Percentiles rank a stretch among this genome's conserved stretches.
These are phyloP conservation scores for Daphoenositta chrysoptera DNA, from an alignment of 2,113 vertebrate genomes.

Conservation along the genomic window DNA sequence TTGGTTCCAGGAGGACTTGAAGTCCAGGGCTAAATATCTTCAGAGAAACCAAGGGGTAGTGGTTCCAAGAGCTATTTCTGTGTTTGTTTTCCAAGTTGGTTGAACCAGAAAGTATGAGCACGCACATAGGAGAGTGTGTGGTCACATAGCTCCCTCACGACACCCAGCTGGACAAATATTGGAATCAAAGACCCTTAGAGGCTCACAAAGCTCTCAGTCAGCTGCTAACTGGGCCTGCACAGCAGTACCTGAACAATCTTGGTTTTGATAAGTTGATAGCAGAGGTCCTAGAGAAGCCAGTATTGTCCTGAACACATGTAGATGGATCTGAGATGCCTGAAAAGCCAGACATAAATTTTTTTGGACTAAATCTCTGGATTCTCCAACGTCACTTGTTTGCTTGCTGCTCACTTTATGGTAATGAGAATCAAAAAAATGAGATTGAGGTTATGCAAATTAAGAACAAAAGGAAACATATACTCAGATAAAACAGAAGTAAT, in stretches of 20 bases:
- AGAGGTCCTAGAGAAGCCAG: neutral
- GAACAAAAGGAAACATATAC: neutral
- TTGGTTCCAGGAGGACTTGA: neutral
- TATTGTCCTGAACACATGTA: neutral
- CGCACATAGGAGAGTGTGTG: neutral
- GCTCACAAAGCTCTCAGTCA: neutral
- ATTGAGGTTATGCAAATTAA: neutral
- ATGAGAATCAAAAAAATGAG: neutral
- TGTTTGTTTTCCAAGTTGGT: neutral
- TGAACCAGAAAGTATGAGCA: neutral
- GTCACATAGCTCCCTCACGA: neutral
- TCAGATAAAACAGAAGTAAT: neutral
- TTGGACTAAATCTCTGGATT: neutral
- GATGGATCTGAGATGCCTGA: neutral
- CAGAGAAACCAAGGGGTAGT: neutral
- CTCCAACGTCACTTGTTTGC: rapidly evolving
- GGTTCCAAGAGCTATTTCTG: neutral
- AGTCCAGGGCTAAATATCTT: neutral
- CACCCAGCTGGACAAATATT: slow-evolving; percentile 16
- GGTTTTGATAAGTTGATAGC: neutral
- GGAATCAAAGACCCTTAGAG: neutral
- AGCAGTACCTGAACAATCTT: neutral
- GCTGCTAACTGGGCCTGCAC: neutral
- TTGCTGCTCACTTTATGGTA: neutral
- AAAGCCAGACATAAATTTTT: neutral